Evolutionary conservation across 2,797 vertebrate genomes (phyloP).

Genomic region (Melanogrammus aeglefinus): DNA sequence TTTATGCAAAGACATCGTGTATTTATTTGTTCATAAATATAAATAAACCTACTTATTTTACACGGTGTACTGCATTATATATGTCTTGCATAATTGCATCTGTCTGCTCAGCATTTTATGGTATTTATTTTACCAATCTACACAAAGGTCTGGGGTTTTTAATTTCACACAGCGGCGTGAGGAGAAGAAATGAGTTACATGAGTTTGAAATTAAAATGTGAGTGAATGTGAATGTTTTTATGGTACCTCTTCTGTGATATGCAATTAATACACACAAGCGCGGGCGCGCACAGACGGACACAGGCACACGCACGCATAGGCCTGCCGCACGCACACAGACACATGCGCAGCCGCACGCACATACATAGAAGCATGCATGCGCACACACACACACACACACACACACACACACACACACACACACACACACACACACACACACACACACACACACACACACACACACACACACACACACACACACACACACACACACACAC

Average conservation of each 20-base stretch:
- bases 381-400: not conserved
- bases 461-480: not conserved
- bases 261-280: constrained; percentile 61
- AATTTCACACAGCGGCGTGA: constrained; percentile 16
- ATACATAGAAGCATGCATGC: not conserved
- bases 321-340: not conserved
- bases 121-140: no score
- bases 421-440: not conserved
- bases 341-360: not conserved
- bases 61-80: no score
- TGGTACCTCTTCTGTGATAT: constrained; percentile 46
- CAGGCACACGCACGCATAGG: constrained; percentile 7
- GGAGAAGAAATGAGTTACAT: constrained; percentile 32
- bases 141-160: not conserved
- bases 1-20: no score
- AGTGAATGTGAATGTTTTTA: constrained; percentile 45
- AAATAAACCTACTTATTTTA: no score
- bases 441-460: not conserved
- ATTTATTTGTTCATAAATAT: no score
- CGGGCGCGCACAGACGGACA: constrained; percentile 42
- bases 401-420: not conserved
- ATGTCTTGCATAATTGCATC: no score
- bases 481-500: not conserved
- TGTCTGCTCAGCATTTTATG: no score
- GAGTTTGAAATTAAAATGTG: no score